Percentiles rank a stretch among this genome's conserved stretches.
These are phyloP conservation scores for Fringilla coelebs DNA, from an alignment of 2,797 vertebrate species.

Conservation along the genomic window DNA sequence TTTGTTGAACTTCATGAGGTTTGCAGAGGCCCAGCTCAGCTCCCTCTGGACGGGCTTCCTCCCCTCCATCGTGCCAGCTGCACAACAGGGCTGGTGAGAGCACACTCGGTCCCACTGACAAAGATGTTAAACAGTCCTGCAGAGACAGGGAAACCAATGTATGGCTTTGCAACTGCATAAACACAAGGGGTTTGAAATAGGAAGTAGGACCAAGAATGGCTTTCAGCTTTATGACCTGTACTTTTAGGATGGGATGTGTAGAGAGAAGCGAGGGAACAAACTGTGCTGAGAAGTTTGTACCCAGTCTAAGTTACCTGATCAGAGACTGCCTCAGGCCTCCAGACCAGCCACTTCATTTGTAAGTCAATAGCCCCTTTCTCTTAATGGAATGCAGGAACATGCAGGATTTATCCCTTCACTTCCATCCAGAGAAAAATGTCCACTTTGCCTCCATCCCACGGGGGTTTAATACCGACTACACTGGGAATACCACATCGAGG, in stretches of 20 bases:
- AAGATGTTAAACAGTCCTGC: background rate
- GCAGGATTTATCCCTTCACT: background rate
- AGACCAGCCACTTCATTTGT: background rate
- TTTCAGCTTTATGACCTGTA: background rate
- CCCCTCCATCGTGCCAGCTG: background rate
- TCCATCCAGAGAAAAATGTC: background rate
- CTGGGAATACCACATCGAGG: fast-evolving
- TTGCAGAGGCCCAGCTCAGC: background rate
- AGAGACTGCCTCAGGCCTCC: background rate
- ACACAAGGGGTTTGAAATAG: background rate
- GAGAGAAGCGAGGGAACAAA: background rate
- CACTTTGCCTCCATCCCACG: background rate
- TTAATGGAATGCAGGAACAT: background rate
- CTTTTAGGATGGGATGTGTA: background rate
- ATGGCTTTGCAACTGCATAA: background rate
- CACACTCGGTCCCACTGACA: background rate
- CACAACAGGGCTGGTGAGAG: background rate
- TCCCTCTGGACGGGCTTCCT: background rate
- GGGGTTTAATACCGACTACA: background rate
- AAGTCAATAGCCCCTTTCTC: background rate
- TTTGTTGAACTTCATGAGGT: background rate
- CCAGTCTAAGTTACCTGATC: background rate
- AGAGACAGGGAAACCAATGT: background rate
- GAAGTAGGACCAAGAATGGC: background rate
- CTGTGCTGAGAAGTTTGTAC: background rate